Conservation (phyloP, 2,888 invertebrate genomes). For the Cactoblastis cactorum region DNA sequence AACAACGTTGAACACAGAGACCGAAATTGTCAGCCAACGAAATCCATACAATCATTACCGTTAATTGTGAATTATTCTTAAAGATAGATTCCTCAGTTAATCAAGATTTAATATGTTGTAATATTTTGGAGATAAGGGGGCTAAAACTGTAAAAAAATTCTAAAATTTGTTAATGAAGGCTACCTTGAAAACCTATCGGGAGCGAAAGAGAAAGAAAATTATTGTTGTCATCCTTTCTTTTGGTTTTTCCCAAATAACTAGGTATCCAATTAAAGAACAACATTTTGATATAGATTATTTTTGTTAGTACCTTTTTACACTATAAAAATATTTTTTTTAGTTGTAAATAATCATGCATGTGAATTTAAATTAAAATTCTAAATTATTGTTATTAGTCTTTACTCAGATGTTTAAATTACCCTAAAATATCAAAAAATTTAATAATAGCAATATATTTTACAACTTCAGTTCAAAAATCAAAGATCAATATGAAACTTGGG, state of each 20-base stretch:
- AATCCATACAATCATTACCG: constrained; percentile 73
- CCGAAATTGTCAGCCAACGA: constrained; percentile 53
- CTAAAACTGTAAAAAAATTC: constrained; percentile 42
- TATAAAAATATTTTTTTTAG: no score
- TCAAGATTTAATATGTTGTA: constrained; percentile 24
- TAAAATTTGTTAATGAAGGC: constrained; percentile 53
- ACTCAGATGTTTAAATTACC: no score
- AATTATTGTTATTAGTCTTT: no score
- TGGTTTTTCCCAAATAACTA: constrained; percentile 16
- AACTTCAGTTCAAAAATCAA: no score
- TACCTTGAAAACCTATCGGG: constrained; percentile 75
- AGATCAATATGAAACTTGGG: no score
- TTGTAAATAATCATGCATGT: no score
- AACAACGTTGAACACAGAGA: constrained; percentile 67
- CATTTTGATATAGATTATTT: no score
- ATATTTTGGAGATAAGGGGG: constrained; percentile 43
- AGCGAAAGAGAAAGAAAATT: constrained; percentile 68
- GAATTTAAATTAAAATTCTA: no score
- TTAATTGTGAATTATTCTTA: constrained; percentile 32
- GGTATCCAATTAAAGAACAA: no score
- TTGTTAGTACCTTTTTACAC: no score
- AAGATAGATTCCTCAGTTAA: constrained; percentile 22
- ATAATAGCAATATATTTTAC: no score
- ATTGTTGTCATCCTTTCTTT: constrained; percentile 36
- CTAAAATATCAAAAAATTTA: no score